Percentiles rank a stretch among this genome's conserved stretches.
These are phyloP conservation scores for Merops nubicus DNA, from an alignment of 2,113 vertebrate species.

Conservation along the genomic window DNA sequence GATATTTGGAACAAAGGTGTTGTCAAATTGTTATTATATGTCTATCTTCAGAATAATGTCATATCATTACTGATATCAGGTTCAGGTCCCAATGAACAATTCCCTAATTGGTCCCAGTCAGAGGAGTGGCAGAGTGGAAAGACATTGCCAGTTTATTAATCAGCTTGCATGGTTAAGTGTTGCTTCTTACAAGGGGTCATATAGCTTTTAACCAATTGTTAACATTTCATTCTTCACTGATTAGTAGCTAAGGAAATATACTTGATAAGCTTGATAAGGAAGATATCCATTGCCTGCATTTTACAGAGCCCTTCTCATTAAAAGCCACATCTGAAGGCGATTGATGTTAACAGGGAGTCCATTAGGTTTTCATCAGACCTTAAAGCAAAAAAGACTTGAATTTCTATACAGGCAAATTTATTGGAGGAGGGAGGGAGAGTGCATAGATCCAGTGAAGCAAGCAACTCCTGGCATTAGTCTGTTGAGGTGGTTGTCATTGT, in stretches of 20 bases:
- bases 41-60: not conserved
- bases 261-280: not conserved
- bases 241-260: not conserved
- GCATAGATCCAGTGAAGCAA: not conserved
- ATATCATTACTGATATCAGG: not conserved
- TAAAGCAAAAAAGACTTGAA: not conserved
- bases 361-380: not conserved
- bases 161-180: not conserved
- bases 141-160: not conserved
- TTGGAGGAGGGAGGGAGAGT: not conserved
- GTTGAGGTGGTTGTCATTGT: not conserved
- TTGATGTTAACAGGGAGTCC: not conserved
- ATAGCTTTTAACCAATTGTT: not conserved
- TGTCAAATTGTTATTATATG: not conserved
- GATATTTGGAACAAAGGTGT: not conserved
- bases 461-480: not conserved
- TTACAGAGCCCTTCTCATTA: not conserved
- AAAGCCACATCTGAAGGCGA: not conserved
- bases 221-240: not conserved
- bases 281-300: not conserved
- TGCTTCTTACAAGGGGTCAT: not conserved
- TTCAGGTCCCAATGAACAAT: not conserved
- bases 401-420: not conserved
- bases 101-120: not conserved
- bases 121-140: not conserved